phyloP scores from a whole-genome alignment of 2,113 vertebrate genomes.

The Scytalopus superciliaris region DNA sequence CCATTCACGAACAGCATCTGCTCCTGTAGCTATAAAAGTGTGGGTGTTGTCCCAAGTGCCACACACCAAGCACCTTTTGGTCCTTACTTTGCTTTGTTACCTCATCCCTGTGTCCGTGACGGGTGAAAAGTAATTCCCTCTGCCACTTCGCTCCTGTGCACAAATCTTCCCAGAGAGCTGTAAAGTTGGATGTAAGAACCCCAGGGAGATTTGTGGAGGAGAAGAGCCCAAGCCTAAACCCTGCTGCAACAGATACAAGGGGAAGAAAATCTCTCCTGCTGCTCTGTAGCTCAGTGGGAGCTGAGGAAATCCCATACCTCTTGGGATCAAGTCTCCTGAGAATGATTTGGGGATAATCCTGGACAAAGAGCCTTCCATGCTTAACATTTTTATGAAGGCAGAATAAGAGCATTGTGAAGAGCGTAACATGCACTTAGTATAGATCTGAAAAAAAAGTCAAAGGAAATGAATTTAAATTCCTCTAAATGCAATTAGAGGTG shows the following conservation, averaged over 20 bases:
- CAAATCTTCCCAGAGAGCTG: not conserved
- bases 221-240: not conserved
- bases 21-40: not conserved
- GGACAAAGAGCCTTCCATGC: not conserved
- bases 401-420: not conserved
- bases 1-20: not conserved
- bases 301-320: not conserved
- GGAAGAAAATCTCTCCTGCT: not conserved
- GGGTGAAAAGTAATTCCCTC: not conserved
- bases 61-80: not conserved
- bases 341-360: not conserved
- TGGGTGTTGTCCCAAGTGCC: not conserved
- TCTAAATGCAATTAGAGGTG: constrained; percentile 59
- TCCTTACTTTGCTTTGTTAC: not conserved
- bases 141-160: not conserved
- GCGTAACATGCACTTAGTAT: not conserved
- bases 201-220: not conserved
- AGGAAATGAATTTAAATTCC: constrained; percentile 66
- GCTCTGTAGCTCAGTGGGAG: not conserved
- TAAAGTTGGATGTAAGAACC: not conserved
- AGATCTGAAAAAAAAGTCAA: constrained; percentile 61
- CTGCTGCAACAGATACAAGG: fast-evolving
- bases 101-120: not conserved
- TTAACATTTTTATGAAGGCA: not conserved
- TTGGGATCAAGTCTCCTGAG: not conserved